Conservation (phyloP, 2,797 vertebrate species). For the Cryptoprocta ferox region DNA sequence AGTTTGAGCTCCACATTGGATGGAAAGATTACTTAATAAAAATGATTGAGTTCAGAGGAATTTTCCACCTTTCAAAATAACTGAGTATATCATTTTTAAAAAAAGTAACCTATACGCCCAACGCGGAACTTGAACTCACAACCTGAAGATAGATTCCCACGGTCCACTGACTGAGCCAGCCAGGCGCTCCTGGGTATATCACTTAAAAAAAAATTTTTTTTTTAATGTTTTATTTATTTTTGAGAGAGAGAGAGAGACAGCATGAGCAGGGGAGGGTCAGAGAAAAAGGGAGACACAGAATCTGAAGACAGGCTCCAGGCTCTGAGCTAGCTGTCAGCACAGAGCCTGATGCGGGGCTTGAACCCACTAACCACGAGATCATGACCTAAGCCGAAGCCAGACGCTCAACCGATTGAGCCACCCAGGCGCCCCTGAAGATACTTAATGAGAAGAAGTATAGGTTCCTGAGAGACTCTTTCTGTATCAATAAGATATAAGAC, state of each 20-base stretch:
- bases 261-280: too few relatives aligned
- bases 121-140: background rate
- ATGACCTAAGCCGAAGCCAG: too few relatives aligned
- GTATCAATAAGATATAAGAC: background rate
- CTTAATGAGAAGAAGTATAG: background rate
- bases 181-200: background rate
- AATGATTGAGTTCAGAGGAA: conserved; percentile 17
- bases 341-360: too few relatives aligned
- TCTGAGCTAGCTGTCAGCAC: too few relatives aligned
- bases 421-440: background rate
- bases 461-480: background rate
- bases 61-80: background rate
- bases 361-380: too few relatives aligned
- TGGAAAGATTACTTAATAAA: background rate
- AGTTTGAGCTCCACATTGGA: too few relatives aligned
- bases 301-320: too few relatives aligned
- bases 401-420: background rate
- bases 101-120: background rate
- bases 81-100: background rate
- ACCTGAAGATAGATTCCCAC: background rate
- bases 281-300: too few relatives aligned
- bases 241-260: too few relatives aligned
- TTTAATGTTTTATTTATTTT: too few relatives aligned
- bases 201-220: too few relatives aligned
- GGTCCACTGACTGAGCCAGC: background rate